Evolutionary conservation across 2,113 vertebrate species (phyloP).

Genomic region (Eudyptes chrysolophus): DNA sequence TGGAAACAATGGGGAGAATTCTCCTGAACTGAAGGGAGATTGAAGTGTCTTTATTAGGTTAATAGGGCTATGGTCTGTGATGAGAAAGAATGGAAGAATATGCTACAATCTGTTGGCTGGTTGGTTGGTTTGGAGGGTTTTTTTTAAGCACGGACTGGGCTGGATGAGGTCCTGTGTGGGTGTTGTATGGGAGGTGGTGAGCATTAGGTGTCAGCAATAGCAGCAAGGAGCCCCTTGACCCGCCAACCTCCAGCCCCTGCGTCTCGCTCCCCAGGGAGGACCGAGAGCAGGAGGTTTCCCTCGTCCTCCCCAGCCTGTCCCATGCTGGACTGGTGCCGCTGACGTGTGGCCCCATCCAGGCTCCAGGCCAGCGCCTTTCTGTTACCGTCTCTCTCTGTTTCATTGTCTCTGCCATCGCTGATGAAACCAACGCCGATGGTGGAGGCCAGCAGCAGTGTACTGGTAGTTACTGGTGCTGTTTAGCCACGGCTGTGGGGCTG

Average conservation of each 20-base stretch:
- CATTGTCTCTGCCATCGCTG: fast-evolving
- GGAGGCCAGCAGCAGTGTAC: background rate
- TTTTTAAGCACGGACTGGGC: background rate
- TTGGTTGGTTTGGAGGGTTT: background rate
- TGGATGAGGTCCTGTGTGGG: background rate
- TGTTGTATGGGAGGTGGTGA: background rate
- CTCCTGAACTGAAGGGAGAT: background rate
- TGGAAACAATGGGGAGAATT: constrained; percentile 47
- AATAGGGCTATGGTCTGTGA: background rate
- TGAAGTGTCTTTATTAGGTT: constrained; percentile 35
- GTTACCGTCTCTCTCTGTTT: background rate
- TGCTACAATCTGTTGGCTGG: background rate
- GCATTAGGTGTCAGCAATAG: background rate
- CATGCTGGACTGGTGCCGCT: background rate
- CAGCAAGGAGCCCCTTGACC: background rate
- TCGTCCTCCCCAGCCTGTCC: fast-evolving
- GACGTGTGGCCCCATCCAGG: background rate
- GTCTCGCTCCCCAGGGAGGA: fast-evolving
- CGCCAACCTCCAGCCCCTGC: background rate
- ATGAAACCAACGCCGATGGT: background rate
- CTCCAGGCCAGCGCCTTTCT: background rate
- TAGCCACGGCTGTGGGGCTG: background rate
- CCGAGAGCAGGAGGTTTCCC: background rate
- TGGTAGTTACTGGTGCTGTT: background rate
- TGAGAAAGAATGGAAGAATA: background rate